These are phyloP conservation scores for Chromobotia macracanthus DNA, from an alignment of 2,797 vertebrate genomes.

Conservation along the genomic window DNA sequence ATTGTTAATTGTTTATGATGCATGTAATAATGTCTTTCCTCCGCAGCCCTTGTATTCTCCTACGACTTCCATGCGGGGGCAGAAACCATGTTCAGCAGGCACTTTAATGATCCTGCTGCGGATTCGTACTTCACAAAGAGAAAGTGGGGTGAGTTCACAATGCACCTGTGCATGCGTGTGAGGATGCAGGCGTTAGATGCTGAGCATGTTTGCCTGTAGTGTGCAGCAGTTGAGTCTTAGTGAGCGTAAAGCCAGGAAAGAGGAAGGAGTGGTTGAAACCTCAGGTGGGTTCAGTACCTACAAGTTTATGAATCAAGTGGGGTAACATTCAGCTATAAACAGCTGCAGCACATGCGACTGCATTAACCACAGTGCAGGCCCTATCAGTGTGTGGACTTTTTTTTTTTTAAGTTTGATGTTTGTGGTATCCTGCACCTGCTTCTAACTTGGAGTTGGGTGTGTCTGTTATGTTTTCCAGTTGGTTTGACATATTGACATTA, in stretches of 20 bases:
- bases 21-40: constrained; percentile 23
- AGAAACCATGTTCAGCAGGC: constrained; percentile 98
- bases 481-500: too few species aligned
- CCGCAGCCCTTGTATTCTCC: constrained; percentile 93
- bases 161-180: not conserved
- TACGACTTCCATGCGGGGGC: constrained; percentile 98
- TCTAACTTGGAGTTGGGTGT: too few species aligned
- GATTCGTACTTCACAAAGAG: constrained; percentile 97
- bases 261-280: constrained; percentile 81
- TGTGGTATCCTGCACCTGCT: too few species aligned
- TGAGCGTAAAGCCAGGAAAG: constrained; percentile 44
- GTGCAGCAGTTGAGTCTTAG: constrained; percentile 24
- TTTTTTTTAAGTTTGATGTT: too few species aligned
- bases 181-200: constrained; percentile 13
- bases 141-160: constrained; percentile 91
- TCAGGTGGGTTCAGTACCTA: constrained; percentile 69
- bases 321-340: constrained; percentile 12
- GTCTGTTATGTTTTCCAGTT: too few species aligned
- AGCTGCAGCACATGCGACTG: constrained; percentile 10
- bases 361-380: constrained; percentile 20
- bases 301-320: constrained; percentile 59
- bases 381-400: too few species aligned
- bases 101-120: constrained; percentile 96
- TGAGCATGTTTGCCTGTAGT: constrained; percentile 26
- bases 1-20: not conserved